Evolutionary conservation across 2,888 invertebrate genomes (phyloP).

Genomic region (Diaphora mendica): DNA sequence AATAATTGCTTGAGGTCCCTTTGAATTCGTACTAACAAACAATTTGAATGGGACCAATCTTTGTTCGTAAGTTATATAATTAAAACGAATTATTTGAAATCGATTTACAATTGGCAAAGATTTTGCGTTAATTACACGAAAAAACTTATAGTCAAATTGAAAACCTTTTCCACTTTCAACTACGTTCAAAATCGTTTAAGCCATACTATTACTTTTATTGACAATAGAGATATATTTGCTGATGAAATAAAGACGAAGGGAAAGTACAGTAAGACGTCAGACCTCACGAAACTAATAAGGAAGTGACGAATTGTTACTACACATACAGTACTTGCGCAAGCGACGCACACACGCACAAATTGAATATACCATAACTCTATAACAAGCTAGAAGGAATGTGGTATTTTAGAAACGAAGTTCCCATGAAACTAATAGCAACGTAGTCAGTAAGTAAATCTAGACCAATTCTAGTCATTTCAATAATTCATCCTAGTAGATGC

Average conservation of each 20-base stretch:
- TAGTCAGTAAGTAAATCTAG: background rate
- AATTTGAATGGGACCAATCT: too few relatives aligned
- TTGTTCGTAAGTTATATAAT: background rate
- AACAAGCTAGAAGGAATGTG: slow-evolving; percentile 18
- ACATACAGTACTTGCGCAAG: slow-evolving; percentile 40
- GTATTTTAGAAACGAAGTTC: background rate
- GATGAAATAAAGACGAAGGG: slow-evolving; percentile 39
- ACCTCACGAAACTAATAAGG: slow-evolving; percentile 52
- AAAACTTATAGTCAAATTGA: background rate
- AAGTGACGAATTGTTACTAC: slow-evolving; percentile 46
- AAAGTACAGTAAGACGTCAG: slow-evolving; percentile 42
- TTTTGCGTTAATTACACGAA: background rate
- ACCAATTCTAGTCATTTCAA: background rate
- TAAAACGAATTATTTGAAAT: background rate
- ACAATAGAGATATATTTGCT: slow-evolving; percentile 33
- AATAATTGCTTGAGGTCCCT: background rate
- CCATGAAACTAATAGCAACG: background rate
- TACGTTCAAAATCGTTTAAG: background rate
- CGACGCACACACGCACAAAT: slow-evolving; percentile 17
- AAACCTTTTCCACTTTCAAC: background rate
- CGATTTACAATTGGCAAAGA: background rate
- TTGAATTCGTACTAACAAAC: too few relatives aligned
- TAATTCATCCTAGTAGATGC: background rate
- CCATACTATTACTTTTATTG: slow-evolving; percentile 31
- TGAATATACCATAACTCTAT: background rate